These are phyloP conservation scores for Drymodes brunneopygia DNA, from an alignment of 2,113 vertebrate genomes.

Conservation along the genomic window DNA sequence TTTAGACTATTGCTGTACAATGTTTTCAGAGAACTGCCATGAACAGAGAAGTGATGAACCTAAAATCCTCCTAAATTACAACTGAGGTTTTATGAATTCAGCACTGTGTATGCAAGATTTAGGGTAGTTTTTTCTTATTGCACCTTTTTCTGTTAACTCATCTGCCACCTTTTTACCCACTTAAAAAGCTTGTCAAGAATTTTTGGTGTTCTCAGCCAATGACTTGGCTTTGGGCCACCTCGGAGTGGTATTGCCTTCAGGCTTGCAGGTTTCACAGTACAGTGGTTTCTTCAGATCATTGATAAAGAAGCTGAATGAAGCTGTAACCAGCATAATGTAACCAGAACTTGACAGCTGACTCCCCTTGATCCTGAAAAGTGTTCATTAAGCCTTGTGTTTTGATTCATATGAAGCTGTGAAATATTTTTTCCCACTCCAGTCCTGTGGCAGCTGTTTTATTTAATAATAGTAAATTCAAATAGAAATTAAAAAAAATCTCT, in stretches of 20 bases:
- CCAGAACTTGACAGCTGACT: background rate
- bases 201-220: background rate
- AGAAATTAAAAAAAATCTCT: background rate
- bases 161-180: background rate
- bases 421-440: background rate
- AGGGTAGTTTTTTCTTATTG: background rate
- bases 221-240: background rate
- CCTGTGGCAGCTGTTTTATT: background rate
- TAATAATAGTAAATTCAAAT: background rate
- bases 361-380: background rate
- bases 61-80: background rate
- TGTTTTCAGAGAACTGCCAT: background rate
- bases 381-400: background rate
- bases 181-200: background rate
- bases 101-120: background rate
- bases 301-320: background rate
- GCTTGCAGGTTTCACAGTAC: background rate
- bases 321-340: background rate
- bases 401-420: background rate
- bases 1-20: background rate
- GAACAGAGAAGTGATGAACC: rapidly evolving
- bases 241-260: background rate
- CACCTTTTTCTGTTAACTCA: background rate
- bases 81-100: background rate
- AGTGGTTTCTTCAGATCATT: background rate